Conservation (phyloP, 2,113 vertebrate species). For the Xenus cinereus region DNA sequence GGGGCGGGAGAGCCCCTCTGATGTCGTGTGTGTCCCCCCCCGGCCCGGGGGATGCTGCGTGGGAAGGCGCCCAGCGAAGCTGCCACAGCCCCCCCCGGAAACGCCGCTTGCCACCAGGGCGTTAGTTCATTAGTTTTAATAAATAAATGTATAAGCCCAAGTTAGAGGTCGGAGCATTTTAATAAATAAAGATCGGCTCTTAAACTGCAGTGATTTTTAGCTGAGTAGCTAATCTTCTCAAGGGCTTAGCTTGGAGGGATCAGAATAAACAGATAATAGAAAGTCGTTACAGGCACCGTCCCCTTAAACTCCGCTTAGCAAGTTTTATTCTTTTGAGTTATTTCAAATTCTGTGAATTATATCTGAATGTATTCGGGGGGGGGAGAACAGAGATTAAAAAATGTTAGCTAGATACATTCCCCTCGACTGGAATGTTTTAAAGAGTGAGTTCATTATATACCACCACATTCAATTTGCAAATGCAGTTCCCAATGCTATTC, state of each 20-base stretch:
- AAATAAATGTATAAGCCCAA: background rate
- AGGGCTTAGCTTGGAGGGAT: background rate
- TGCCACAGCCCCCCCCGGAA: background rate
- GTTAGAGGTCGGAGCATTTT: background rate
- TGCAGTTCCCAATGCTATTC: background rate
- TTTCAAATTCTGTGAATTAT: background rate
- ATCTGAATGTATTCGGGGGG: too few relatives aligned
- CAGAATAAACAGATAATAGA: background rate
- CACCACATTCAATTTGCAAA: constrained; percentile 29
- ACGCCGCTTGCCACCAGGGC: background rate
- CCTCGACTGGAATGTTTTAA: background rate
- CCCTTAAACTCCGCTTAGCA: background rate
- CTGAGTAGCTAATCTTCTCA: constrained; percentile 37
- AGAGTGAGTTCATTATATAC: background rate
- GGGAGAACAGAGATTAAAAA: background rate
- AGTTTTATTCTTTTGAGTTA: constrained; percentile 8
- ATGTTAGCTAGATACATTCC: background rate
- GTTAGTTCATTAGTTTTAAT: background rate
- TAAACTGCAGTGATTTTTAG: background rate
- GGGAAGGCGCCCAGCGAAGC: background rate
- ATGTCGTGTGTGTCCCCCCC: too few relatives aligned
- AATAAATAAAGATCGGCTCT: background rate
- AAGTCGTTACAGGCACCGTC: background rate
- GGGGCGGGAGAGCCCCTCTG: too few relatives aligned
- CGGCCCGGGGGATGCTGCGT: background rate